These are phyloP conservation scores for Hydra vulgaris DNA, from an alignment of 30 jellyfish, hydroid and myxozoan species.

Conservation along the genomic window DNA sequence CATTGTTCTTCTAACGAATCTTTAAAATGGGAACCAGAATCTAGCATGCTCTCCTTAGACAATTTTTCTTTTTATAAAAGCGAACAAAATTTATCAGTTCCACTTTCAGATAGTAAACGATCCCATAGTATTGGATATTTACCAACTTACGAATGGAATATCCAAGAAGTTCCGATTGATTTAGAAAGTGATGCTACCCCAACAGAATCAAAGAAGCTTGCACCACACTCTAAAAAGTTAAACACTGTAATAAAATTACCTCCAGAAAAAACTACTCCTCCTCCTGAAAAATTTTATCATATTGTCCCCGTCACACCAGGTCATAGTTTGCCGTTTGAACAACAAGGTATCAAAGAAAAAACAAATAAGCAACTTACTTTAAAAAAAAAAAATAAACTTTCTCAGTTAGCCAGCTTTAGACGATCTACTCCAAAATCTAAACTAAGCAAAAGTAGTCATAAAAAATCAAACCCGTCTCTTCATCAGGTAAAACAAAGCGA, in stretches of 20 bases:
- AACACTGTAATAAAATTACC: background rate
- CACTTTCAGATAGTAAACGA: constrained; percentile 11
- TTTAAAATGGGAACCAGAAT: constrained; percentile 33
- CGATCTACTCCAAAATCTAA: constrained; percentile 19
- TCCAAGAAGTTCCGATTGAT: constrained; percentile 24
- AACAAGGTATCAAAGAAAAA: constrained; percentile 1
- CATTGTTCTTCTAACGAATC: constrained; percentile 13
- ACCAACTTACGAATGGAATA: constrained; percentile 35
- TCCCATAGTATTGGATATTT: constrained; percentile 39
- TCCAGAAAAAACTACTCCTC: constrained; percentile 28
- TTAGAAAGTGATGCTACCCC: constrained; percentile 8
- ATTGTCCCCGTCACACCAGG: constrained; percentile 52
- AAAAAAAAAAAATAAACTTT: constrained; percentile 15
- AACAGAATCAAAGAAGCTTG: background rate
- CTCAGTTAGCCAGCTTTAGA: constrained; percentile 13
- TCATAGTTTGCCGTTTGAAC: background rate
- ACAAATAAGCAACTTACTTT: background rate
- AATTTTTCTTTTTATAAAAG: constrained; percentile 18
- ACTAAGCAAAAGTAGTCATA: background rate
- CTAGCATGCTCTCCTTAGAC: constrained; percentile 14
- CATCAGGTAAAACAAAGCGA: background rate
- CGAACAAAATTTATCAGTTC: constrained; percentile 24
- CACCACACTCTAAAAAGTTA: background rate
- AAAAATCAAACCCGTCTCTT: constrained; percentile 12
- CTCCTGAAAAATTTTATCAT: constrained; percentile 70